phyloP scores from a whole-genome alignment of 2,888 invertebrate species.

The Glaucopsyche alexis region DNA sequence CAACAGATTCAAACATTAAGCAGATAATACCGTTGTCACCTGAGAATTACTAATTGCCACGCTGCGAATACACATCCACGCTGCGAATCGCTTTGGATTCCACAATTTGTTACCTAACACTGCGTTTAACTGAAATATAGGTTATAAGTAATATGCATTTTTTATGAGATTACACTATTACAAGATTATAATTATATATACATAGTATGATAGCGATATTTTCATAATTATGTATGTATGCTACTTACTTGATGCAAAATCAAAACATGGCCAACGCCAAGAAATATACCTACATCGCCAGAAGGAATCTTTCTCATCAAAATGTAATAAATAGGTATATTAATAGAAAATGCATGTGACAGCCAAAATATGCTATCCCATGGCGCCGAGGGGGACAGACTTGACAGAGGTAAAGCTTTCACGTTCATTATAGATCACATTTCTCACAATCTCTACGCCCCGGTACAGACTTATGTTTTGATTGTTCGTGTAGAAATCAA shows the following conservation, averaged over 20 bases:
- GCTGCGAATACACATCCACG: conserved; percentile 49
- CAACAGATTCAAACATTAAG: conserved; percentile 56
- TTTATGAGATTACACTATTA: no score
- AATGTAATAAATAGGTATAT: not conserved
- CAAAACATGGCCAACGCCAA: no score
- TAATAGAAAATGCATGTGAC: not conserved
- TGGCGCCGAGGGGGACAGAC: not conserved
- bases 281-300: no score
- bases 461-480: no score
- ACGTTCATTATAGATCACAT: not conserved
- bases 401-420: not conserved
- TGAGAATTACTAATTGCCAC: conserved; percentile 68
- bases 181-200: no score
- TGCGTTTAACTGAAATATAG: not conserved
- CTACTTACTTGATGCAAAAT: no score
- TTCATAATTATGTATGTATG: no score
- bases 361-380: not conserved
- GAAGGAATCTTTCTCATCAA: not conserved
- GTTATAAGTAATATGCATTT: no score
- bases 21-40: conserved; percentile 73
- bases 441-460: no score
- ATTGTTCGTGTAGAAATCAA: not conserved
- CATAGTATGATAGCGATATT: no score
- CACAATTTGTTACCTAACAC: not conserved
- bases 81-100: not conserved